Evolutionary conservation across 2,113 vertebrate genomes (phyloP), one percentile per base, ranked within the genome.

Genomic region (Cathartes aura): DNA sequence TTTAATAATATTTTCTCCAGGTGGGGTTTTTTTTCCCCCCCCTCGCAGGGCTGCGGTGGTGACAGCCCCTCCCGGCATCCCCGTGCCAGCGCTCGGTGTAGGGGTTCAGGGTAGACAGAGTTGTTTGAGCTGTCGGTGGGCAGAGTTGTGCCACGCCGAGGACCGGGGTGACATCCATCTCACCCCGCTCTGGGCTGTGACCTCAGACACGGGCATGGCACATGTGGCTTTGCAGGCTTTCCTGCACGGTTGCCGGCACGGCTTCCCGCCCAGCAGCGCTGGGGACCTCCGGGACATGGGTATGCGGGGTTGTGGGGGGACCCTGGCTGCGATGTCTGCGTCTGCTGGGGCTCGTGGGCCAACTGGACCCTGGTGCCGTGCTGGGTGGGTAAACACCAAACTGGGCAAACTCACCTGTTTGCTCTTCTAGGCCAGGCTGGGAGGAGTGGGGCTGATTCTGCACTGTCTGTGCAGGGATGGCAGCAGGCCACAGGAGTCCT

Each of bases 201-300:
- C 12, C 42, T 4, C 45, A 17, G 58, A 2, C 36, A 2, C 3
- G 2, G 64, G 14, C 70, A 32, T 0, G 12, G 18, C 62, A 21
- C 12, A 2, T 2, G 87, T 3, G 82, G 55, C 68, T 11, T 29
- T 6, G 58, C 66, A 7, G 21, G 27, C 22, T 50, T 12, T 5
- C 16, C 40, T 4, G 20, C 36, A 14, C 4, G 1, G 38, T 50
- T 12, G 6, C 16, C 40, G 3, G 20, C 36, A 14, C 4, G 1
- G 38, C n/a, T 72, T 36, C 83, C 58, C 3, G 2, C 71, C 82
- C 32, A 6, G 76, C 47, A 10, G 63, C 34, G 1, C 55, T 6
- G 2, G 47, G 52, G 4, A 13, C 24, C n/a, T 1, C 5, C 0
- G 8, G 45, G 60, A 24, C 1, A 1, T 0, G 40, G 74, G 45